A percentile compares a stretch with the other conserved stretches of the same genome.
Conservation (phyloP, 2,888 invertebrate genomes). For the Leptinotarsa juncta region DNA sequence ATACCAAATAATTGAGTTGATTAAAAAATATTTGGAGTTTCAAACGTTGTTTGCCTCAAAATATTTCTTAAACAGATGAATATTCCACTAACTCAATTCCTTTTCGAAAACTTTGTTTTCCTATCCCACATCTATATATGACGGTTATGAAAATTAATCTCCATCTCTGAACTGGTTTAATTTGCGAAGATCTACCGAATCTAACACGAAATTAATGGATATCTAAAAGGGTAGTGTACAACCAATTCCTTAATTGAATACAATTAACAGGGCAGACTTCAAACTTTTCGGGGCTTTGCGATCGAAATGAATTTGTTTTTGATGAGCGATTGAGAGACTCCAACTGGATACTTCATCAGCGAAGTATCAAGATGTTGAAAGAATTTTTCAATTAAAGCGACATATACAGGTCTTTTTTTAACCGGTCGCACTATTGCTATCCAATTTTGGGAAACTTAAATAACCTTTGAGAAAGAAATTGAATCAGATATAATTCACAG, state of each 20-base stretch:
- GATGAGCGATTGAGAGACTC: neutral
- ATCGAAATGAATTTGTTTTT: neutral
- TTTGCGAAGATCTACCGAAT: neutral
- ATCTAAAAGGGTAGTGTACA: neutral
- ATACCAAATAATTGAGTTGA: too few relatives aligned
- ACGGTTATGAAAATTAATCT: neutral
- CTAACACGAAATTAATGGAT: neutral
- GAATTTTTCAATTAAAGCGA: too few relatives aligned
- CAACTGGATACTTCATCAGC: too few relatives aligned
- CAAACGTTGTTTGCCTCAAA: neutral
- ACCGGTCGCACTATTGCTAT: too few relatives aligned
- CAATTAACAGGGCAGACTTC: neutral
- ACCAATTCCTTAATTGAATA: neutral
- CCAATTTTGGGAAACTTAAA: too few relatives aligned
- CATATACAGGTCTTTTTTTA: too few relatives aligned
- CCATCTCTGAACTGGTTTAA: neutral
- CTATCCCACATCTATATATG: neutral
- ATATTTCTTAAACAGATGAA: neutral
- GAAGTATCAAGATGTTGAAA: too few relatives aligned
- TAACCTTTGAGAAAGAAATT: too few relatives aligned
- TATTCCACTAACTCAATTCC: neutral
- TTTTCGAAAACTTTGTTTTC: neutral
- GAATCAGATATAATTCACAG: too few relatives aligned
- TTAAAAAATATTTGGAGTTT: neutral
- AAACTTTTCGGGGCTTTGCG: neutral